These are phyloP conservation scores for Chlorodrepanis virens DNA, from an alignment of 2,113 vertebrate genomes.

Conservation along the genomic window DNA sequence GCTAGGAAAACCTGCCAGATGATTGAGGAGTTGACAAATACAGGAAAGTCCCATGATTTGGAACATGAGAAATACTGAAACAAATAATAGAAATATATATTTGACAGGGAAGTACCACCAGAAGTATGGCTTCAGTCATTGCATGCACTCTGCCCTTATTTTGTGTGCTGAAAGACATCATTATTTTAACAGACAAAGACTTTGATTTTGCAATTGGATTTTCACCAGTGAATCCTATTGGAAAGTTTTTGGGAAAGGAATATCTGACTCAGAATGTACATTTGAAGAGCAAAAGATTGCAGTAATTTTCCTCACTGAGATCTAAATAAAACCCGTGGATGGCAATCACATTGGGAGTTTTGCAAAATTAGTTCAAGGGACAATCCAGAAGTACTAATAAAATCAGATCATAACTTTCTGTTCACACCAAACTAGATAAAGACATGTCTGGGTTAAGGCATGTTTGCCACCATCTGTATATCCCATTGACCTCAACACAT, in stretches of 20 bases:
- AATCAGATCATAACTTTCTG: neutral
- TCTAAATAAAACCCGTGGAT: neutral
- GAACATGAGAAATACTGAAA: neutral
- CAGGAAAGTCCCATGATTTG: neutral
- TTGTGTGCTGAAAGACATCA: neutral
- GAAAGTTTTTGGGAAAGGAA: neutral
- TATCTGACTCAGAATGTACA: neutral
- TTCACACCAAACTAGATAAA: neutral
- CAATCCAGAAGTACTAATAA: neutral
- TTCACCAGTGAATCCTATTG: neutral
- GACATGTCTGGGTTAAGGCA: neutral
- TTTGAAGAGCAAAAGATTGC: neutral
- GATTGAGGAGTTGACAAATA: neutral
- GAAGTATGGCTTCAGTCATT: neutral
- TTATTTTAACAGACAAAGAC: neutral
- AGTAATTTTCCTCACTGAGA: neutral
- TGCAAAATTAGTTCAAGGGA: neutral
- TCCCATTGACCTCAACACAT: neutral
- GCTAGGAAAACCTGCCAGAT: neutral
- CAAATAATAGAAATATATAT: neutral
- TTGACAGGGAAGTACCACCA: neutral
- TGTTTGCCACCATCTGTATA: neutral
- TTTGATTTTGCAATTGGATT: slow-evolving; percentile 2
- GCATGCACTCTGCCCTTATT: neutral
- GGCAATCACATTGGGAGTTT: neutral